These are phyloP conservation scores for Paramuricea clavata DNA, from an alignment of 92 coral and sea anemone genomes.

Conservation along the genomic window DNA sequence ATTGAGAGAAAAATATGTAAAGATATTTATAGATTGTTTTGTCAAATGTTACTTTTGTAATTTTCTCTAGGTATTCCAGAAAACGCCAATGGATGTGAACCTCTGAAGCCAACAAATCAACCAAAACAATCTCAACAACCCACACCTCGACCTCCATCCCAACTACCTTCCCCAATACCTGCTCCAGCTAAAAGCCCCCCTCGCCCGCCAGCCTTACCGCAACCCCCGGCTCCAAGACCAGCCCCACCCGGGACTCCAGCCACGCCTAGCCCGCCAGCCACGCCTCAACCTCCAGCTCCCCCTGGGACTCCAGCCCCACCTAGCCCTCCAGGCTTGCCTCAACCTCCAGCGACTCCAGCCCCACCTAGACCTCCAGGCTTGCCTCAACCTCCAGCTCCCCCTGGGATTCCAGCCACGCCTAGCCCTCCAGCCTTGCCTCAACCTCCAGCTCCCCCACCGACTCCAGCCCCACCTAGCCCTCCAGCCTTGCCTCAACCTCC, in stretches of 20 bases:
- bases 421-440: background rate
- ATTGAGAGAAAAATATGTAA: too few species aligned
- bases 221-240: slow-evolving; percentile 27
- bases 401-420: background rate
- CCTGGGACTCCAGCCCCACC: slow-evolving; percentile 1
- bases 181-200: slow-evolving; percentile 15
- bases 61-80: slow-evolving; percentile 9
- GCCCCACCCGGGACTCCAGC: background rate
- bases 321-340: background rate
- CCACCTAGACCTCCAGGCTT: background rate
- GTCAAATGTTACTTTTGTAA: background rate
- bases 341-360: background rate
- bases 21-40: background rate
- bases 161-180: background rate
- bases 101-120: background rate
- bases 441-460: background rate
- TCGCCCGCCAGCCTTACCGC: background rate
- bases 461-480: background rate
- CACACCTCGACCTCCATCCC: slow-evolving; percentile 37
- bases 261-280: slow-evolving; percentile 3
- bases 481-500: background rate
- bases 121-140: background rate
- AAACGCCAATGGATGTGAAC: slow-evolving; percentile 16
- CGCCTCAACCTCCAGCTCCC: background rate
- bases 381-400: slow-evolving; percentile 17